Conservation (phyloP, 1,140 invertebrate species). For the Aphelinus certus region DNA sequence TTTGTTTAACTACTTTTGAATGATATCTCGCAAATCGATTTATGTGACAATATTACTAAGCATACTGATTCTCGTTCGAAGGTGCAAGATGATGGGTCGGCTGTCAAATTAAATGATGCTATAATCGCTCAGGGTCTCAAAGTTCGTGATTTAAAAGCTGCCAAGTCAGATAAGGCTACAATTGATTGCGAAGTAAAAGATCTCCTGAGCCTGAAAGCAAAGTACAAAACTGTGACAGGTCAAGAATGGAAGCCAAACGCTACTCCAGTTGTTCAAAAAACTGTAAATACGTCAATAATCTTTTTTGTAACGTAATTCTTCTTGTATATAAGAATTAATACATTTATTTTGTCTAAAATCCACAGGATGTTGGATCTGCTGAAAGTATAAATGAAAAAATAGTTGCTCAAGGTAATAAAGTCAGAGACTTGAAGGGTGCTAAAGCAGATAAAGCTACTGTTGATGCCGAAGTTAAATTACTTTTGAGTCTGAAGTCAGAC, state of each 20-base stretch:
- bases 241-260: slow-evolving; percentile 72
- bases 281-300: slow-evolving; percentile 20
- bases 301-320: neutral
- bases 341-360: slow-evolving; percentile 59
- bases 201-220: slow-evolving; percentile 73
- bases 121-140: slow-evolving; percentile 48
- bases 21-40: neutral
- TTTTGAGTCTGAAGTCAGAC: slow-evolving; percentile 74
- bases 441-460: slow-evolving; percentile 56
- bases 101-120: slow-evolving; percentile 23
- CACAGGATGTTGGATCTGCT: neutral
- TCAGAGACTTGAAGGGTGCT: slow-evolving; percentile 63
- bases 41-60: slow-evolving; percentile 52
- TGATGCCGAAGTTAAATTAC: slow-evolving; percentile 66
- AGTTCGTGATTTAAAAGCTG: slow-evolving; percentile 63
- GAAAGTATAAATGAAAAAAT: slow-evolving; percentile 36
- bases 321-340: slow-evolving; percentile 51
- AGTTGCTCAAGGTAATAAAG: slow-evolving; percentile 47
- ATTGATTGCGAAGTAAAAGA: slow-evolving; percentile 66
- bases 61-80: no score
- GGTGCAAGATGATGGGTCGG: neutral
- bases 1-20: no score
- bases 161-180: slow-evolving; percentile 55
- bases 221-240: slow-evolving; percentile 73
- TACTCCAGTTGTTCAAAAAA: slow-evolving; percentile 30